Conservation (phyloP, 1,140 invertebrate genomes). For the Atta colombica region DNA sequence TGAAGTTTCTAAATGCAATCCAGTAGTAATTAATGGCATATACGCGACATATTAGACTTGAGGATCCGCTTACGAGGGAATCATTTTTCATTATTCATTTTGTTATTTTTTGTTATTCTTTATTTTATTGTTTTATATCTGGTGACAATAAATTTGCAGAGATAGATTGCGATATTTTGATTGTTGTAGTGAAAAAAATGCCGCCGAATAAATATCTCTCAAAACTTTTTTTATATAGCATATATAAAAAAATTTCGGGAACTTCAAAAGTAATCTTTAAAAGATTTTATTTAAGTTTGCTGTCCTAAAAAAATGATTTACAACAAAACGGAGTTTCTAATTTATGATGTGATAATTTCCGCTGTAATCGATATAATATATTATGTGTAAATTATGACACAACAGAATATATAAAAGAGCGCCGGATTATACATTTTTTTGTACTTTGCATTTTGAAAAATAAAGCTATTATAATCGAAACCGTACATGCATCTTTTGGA, state of each 20-base stretch:
- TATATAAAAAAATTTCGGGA: conserved; percentile 2
- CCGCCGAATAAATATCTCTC: background rate
- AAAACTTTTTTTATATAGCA: background rate
- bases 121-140: conserved; percentile 2
- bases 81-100: background rate
- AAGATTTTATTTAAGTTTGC: conserved; percentile 2
- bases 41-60: background rate
- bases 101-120: background rate
- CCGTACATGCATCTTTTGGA: background rate
- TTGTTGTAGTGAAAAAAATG: background rate
- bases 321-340: background rate
- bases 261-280: background rate
- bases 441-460: conserved; percentile 55
- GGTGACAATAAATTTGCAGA: background rate
- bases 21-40: background rate
- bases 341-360: background rate
- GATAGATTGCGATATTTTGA: background rate
- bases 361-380: background rate
- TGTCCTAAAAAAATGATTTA: background rate
- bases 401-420: conserved; percentile 25
- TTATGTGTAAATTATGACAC: conserved; percentile 15
- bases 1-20: no score
- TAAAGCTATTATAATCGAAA: conserved; percentile 55
- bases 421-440: conserved; percentile 45
- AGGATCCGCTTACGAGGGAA: background rate